Evolutionary conservation across 2,113 vertebrate genomes (phyloP).

Genomic region (Anthoscopus minutus): DNA sequence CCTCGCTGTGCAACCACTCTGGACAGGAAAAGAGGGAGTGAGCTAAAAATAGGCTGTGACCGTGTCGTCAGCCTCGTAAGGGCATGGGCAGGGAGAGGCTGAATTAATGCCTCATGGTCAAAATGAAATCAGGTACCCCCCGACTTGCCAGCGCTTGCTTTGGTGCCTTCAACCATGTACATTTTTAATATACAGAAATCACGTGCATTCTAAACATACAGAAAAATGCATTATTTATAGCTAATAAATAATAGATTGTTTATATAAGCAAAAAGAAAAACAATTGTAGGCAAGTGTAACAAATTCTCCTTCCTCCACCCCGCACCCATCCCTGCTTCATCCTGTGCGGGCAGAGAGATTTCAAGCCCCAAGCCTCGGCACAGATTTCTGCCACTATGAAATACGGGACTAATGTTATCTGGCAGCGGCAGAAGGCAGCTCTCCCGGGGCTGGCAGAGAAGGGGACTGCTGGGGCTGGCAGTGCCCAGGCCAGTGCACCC

Average conservation of each 20-base stretch:
- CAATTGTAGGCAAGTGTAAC: constrained; percentile 58
- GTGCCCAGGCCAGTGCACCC: background rate
- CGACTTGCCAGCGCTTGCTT: background rate
- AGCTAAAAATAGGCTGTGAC: constrained; percentile 53
- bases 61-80: background rate
- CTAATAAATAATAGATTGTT: constrained; percentile 67
- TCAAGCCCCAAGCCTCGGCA: constrained; percentile 45
- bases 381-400: constrained; percentile 54
- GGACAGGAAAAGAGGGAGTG: background rate
- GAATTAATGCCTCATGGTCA: background rate
- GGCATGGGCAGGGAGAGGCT: background rate
- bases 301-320: constrained; percentile 21
- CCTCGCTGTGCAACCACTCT: background rate
- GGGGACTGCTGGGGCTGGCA: background rate
- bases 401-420: constrained; percentile 49
- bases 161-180: constrained; percentile 48
- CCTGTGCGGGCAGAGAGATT: background rate
- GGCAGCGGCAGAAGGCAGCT: constrained; percentile 57
- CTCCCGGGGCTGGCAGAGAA: background rate
- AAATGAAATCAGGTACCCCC: background rate
- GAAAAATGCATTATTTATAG: constrained; percentile 66
- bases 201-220: constrained; percentile 64
- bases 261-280: constrained; percentile 61
- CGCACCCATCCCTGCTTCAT: background rate
- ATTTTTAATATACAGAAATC: constrained; percentile 61